These are phyloP conservation scores for Mormyrops attenuatus DNA, from an alignment of 2,797 vertebrate genomes.

Conservation along the genomic window DNA sequence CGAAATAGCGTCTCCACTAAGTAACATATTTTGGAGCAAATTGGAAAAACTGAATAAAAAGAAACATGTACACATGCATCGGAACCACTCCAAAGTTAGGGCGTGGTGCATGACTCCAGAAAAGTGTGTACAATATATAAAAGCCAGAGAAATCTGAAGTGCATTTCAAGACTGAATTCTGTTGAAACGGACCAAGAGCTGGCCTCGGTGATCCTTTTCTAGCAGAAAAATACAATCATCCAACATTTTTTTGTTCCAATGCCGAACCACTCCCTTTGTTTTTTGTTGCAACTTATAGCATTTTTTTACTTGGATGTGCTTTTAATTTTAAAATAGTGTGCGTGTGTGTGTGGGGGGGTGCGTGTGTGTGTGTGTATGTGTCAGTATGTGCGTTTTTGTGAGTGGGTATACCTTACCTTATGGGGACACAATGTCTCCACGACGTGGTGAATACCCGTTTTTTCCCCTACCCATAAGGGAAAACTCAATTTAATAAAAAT, in stretches of 20 bases:
- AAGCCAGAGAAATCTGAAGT: neutral
- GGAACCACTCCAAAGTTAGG: neutral
- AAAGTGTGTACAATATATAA: neutral
- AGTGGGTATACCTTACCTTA: too few relatives aligned
- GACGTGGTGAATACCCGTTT: neutral
- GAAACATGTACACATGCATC: neutral
- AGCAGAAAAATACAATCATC: neutral
- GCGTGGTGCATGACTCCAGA: neutral
- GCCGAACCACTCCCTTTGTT: neutral
- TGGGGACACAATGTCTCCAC: too few relatives aligned
- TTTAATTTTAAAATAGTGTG: neutral
- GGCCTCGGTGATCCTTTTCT: neutral
- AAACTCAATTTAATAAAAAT: too few relatives aligned
- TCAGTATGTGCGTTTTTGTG: neutral
- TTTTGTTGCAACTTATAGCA: neutral
- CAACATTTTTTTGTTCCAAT: neutral
- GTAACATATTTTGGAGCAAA: neutral
- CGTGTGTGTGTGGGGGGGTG: too few relatives aligned
- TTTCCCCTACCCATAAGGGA: too few relatives aligned
- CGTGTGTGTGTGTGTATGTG: neutral
- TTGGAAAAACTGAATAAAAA: neutral
- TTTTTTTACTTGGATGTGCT: neutral
- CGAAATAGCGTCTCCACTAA: neutral
- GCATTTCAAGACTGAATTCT: neutral
- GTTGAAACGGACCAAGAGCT: neutral